These are phyloP conservation scores for Aphodius sticticus DNA, from an alignment of 2,888 invertebrate genomes.

Conservation along the genomic window DNA sequence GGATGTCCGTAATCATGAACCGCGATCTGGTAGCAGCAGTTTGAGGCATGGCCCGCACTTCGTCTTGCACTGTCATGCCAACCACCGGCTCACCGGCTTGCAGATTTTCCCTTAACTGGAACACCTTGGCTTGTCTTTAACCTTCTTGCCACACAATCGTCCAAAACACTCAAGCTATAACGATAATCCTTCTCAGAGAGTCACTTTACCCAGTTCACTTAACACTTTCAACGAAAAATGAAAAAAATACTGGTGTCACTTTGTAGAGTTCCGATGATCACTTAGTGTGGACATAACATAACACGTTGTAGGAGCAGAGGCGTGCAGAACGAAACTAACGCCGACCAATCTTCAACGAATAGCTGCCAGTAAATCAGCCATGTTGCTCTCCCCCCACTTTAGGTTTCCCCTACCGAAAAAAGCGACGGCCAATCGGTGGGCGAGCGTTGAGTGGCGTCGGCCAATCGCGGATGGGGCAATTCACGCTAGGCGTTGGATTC, in stretches of 20 bases:
- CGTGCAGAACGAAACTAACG: constrained; percentile 54
- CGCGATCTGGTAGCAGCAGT: constrained; percentile 72
- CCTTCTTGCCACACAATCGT: constrained; percentile 10
- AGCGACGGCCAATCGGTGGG: constrained; percentile 50
- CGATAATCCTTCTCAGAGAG: neutral
- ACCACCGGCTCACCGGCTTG: constrained; percentile 55
- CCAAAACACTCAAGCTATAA: neutral
- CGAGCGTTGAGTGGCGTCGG: constrained; percentile 49
- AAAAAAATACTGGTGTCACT: neutral
- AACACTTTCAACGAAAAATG: neutral
- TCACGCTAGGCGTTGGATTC: constrained; percentile 48
- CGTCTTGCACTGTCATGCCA: constrained; percentile 63
- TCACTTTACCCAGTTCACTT: constrained; percentile 15
- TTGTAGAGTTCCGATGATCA: constrained; percentile 6
- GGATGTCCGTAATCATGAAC: constrained; percentile 91
- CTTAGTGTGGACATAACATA: neutral
- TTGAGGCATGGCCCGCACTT: constrained; percentile 59
- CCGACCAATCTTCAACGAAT: constrained; percentile 46
- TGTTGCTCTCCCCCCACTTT: constrained; percentile 56
- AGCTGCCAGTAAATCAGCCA: constrained; percentile 60
- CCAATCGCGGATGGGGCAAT: constrained; percentile 50
- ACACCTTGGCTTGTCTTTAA: constrained; percentile 50
- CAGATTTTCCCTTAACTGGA: constrained; percentile 56
- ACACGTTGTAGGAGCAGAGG: constrained; percentile 9
- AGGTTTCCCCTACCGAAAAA: constrained; percentile 41